These are phyloP conservation scores for Pagetopsis macropterus DNA, from an alignment of 2,797 vertebrate species.

Conservation along the genomic window DNA sequence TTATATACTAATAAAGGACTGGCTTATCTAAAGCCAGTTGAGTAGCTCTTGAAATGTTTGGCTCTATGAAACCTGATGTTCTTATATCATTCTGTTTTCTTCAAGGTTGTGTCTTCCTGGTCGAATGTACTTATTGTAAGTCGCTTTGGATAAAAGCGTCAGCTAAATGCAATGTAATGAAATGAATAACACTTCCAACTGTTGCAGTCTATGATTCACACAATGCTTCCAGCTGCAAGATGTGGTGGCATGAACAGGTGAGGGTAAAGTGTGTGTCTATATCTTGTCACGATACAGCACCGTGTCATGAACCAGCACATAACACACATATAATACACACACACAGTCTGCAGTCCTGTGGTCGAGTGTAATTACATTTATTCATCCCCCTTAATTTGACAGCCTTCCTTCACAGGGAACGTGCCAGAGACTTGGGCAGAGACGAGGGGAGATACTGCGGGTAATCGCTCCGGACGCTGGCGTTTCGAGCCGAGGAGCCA, in stretches of 20 bases:
- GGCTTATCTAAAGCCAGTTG: no score
- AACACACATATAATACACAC: slow-evolving; percentile 12
- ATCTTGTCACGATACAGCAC: slow-evolving; percentile 27
- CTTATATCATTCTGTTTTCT: no score
- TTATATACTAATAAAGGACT: no score
- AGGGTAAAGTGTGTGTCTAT: slow-evolving; percentile 14
- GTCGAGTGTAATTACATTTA: slow-evolving; percentile 67
- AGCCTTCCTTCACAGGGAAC: slow-evolving; percentile 68
- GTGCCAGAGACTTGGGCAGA: slow-evolving; percentile 42
- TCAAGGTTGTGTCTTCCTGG: no score
- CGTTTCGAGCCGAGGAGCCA: slow-evolving; percentile 57
- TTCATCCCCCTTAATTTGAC: slow-evolving; percentile 74
- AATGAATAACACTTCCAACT: neutral
- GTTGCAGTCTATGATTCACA: slow-evolving; percentile 1
- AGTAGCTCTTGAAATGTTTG: no score
- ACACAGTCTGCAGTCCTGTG: slow-evolving; percentile 32
- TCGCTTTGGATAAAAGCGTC: no score
- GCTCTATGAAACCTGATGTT: no score
- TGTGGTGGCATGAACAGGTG: slow-evolving; percentile 52
- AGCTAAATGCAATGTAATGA: neutral
- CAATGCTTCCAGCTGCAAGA: slow-evolving; percentile 26
- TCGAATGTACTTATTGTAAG: no score
- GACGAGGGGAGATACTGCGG: slow-evolving; percentile 61
- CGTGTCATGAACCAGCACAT: slow-evolving; percentile 7
- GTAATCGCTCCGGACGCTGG: slow-evolving; percentile 71